phyloP scores from a whole-genome alignment of 2,888 invertebrate genomes.

The Blastobasis adustella region DNA sequence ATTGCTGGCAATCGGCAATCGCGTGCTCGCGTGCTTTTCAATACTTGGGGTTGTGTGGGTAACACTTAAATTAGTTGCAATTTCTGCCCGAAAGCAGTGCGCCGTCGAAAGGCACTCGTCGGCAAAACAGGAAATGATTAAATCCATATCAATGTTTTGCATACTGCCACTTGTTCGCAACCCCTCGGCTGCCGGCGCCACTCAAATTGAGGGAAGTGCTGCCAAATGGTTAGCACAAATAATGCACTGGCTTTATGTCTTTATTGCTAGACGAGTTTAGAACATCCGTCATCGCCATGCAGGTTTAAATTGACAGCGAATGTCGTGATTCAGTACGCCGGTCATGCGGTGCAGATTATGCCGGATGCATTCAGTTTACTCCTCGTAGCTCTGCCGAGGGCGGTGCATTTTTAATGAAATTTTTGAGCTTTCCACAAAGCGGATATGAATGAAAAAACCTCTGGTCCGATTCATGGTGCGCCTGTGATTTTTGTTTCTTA shows the following conservation, averaged over 20 bases:
- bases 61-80: conserved; percentile 71
- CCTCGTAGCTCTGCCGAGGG: conserved; percentile 1
- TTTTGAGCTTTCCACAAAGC: conserved; percentile 58
- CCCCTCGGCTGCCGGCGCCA: conserved; percentile 17
- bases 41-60: conserved; percentile 58
- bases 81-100: conserved; percentile 61
- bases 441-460: conserved; percentile 45
- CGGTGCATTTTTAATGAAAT: conserved; percentile 58
- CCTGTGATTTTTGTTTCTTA: conserved; percentile 9
- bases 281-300: no score
- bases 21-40: conserved; percentile 67
- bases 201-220: conserved; percentile 2
- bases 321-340: no score
- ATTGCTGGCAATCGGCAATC: conserved; percentile 29
- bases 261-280: no score
- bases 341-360: no score
- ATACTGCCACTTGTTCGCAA: conserved; percentile 21
- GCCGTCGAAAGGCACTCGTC: conserved; percentile 49
- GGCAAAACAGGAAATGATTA: conserved; percentile 56
- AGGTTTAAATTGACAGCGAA: no score
- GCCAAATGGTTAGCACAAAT: no score
- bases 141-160: conserved; percentile 47
- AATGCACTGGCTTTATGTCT: no score
- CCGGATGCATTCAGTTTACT: not conserved
- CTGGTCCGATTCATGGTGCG: conserved; percentile 39